Percentiles rank a stretch among this genome's conserved stretches.
Conservation (phyloP, 2,888 invertebrate genomes). For the Philhelius pedissequus region DNA sequence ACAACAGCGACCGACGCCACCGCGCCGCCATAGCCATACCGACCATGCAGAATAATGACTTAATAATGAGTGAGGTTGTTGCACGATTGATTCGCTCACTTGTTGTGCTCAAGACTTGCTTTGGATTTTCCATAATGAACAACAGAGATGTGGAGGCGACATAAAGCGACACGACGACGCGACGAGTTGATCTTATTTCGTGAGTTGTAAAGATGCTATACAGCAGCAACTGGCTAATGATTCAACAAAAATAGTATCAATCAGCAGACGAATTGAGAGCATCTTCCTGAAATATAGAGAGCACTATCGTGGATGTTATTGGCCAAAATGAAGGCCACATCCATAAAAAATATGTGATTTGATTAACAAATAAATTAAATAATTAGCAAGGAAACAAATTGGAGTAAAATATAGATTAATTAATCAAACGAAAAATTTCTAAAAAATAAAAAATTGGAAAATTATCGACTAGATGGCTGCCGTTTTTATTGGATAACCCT, state of each 20-base stretch:
- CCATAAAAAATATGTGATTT: not conserved
- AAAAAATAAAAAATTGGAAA: too few species aligned
- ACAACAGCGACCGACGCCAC: not conserved
- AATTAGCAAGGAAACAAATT: too few species aligned
- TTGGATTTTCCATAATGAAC: not conserved
- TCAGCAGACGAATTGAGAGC: slow-evolving; percentile 11
- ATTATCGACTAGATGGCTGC: too few species aligned
- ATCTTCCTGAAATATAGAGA: slow-evolving; percentile 12
- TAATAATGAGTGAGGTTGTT: slow-evolving; percentile 54
- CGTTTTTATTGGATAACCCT: too few species aligned
- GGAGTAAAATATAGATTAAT: too few species aligned
- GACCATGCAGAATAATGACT: slow-evolving; percentile 21
- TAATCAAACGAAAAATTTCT: too few species aligned
- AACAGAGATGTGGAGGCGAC: not conserved
- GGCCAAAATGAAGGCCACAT: not conserved
- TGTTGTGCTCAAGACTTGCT: slow-evolving; percentile 18
- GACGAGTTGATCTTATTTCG: not conserved
- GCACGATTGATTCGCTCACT: slow-evolving; percentile 54
- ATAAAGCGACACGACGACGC: not conserved
- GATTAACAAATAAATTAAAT: not conserved
- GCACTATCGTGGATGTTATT: not conserved
- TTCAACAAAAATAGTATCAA: not conserved
- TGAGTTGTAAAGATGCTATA: slow-evolving; percentile 12
- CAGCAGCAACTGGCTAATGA: slow-evolving; percentile 4
- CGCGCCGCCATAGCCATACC: too few species aligned